Percentiles rank a stretch among this genome's conserved stretches.
These are phyloP conservation scores for Piprites chloris DNA, from an alignment of 2,113 vertebrate species.

Conservation along the genomic window DNA sequence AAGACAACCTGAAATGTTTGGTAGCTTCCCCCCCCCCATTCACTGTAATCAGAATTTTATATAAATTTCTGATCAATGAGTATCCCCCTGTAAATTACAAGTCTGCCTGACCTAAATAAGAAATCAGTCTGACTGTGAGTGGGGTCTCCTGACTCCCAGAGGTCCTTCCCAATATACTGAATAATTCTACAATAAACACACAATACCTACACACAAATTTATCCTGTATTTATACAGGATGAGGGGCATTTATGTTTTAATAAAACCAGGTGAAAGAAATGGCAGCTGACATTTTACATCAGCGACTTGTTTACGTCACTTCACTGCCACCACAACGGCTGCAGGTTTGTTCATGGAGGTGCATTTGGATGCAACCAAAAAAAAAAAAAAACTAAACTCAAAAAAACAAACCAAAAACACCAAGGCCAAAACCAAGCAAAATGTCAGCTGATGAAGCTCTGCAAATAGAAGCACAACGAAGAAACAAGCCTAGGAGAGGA, in stretches of 20 bases:
- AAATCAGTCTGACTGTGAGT: not conserved
- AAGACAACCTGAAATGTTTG: not conserved
- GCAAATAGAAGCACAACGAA: conserved; percentile 45
- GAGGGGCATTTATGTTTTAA: not conserved
- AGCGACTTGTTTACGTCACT: not conserved
- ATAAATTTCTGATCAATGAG: not conserved
- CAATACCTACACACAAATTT: not conserved
- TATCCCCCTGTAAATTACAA: not conserved
- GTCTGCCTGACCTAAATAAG: not conserved
- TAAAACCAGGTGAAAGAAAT: not conserved
- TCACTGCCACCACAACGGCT: not conserved
- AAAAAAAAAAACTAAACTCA: not conserved
- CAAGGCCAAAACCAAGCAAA: not conserved
- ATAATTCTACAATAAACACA: not conserved
- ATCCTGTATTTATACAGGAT: not conserved
- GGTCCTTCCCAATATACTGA: not conserved
- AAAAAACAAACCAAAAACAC: no score
- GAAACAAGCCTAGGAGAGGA: conserved; percentile 55
- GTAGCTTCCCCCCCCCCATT: not conserved
- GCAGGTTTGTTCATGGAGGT: not conserved
- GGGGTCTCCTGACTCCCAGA: not conserved
- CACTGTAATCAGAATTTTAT: not conserved
- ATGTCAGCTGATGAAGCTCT: conserved; percentile 35
- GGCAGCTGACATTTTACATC: not conserved
- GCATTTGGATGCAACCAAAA: not conserved